A percentile compares a stretch with the other conserved stretches of the same genome.
phyloP scores from a whole-genome alignment of 2,797 vertebrate species.

The Valencia hispanica region DNA sequence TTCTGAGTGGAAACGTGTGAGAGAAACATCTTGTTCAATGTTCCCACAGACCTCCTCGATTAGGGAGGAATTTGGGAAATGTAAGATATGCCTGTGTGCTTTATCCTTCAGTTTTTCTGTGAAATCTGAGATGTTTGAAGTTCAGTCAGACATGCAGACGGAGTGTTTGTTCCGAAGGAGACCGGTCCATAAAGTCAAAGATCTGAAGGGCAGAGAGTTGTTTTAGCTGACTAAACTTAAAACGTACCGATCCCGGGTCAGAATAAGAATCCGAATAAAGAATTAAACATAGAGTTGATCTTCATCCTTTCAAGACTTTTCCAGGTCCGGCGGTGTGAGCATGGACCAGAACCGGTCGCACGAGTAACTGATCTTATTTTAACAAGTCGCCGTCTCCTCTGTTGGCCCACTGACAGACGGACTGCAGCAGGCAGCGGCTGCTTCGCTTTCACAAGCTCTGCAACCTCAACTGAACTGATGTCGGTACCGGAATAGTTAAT shows the following conservation, averaged over 20 bases:
- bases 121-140: conserved; percentile 3
- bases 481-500: neutral
- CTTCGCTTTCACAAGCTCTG: conserved; percentile 14
- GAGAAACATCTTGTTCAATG: neutral
- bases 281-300: too few relatives aligned
- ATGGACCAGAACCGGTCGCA: neutral
- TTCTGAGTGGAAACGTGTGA: neutral
- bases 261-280: neutral
- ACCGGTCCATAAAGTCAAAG: neutral
- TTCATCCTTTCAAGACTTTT: neutral
- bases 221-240: neutral
- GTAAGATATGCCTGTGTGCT: neutral
- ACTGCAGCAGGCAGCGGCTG: conserved; percentile 37
- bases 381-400: conserved; percentile 16
- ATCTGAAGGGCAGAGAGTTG: neutral
- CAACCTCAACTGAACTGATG: neutral
- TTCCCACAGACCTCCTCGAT: neutral
- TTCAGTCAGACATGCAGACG: neutral
- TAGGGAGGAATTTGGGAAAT: conserved; percentile 1
- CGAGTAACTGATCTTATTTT: conserved; percentile 25
- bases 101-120: accelerated
- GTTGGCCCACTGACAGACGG: conserved; percentile 44
- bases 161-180: neutral
- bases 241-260: neutral
- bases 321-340: neutral